These are phyloP conservation scores for Leptopilina drosophilae DNA, from an alignment of 2,888 invertebrate species.

Conservation along the genomic window DNA sequence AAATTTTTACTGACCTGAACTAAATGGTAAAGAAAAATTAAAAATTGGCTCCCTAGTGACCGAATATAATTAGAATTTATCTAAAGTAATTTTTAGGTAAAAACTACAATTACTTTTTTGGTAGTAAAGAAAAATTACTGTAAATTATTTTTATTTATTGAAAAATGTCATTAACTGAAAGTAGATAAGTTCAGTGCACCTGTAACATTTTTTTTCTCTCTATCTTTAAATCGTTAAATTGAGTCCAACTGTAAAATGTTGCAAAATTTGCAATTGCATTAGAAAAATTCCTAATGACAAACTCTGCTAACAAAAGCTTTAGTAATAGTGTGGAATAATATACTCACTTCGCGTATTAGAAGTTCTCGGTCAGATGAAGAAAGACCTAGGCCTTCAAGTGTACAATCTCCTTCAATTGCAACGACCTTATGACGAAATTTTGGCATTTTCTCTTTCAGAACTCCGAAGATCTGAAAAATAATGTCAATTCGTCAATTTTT, in stretches of 20 bases:
- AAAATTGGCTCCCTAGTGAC: too few relatives aligned
- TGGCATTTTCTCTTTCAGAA: conserved; percentile 78
- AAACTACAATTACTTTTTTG: too few relatives aligned
- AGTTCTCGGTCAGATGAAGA: conserved; percentile 77
- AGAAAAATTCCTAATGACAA: background rate
- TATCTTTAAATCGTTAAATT: background rate
- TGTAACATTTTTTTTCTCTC: background rate
- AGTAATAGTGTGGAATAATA: conserved; percentile 13
- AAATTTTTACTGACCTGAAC: too few relatives aligned
- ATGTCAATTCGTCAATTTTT: background rate
- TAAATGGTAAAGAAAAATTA: too few relatives aligned
- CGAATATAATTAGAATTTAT: too few relatives aligned
- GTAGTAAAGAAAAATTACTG: too few relatives aligned
- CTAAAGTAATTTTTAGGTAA: too few relatives aligned
- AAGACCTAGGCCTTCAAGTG: conserved; percentile 79
- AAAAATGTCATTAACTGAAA: background rate
- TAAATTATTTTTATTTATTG: too few relatives aligned
- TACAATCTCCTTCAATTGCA: conserved; percentile 80
- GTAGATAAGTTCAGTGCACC: background rate
- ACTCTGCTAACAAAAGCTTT: background rate
- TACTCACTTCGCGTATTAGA: conserved; percentile 79
- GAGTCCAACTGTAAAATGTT: too few relatives aligned
- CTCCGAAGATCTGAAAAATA: conserved; percentile 78
- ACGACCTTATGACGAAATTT: conserved; percentile 79
- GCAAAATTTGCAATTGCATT: background rate